A percentile compares a stretch with the other conserved stretches of the same genome.
Conservation (phyloP, 2,888 invertebrate genomes). For the Idaea dimidiata region DNA sequence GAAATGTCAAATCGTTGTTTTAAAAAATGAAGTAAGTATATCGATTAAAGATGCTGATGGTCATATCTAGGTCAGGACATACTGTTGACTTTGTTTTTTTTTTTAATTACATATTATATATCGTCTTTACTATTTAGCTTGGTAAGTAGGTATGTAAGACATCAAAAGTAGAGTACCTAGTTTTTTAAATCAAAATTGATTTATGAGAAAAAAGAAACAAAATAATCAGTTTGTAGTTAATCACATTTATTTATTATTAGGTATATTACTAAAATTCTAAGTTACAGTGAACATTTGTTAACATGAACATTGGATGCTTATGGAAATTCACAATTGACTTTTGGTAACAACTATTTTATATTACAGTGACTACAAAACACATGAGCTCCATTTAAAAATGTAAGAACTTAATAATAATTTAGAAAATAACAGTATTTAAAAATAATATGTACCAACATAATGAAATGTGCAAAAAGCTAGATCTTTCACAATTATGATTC, state of each 20-base stretch:
- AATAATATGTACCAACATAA: conserved; percentile 43
- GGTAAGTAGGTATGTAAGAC: no score
- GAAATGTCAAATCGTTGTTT: no score
- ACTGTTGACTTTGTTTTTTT: no score
- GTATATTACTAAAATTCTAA: conserved; percentile 59
- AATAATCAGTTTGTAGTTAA: conserved; percentile 49
- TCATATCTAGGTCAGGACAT: no score
- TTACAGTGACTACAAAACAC: conserved; percentile 45
- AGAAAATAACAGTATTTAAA: conserved; percentile 47
- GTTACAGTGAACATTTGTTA: conserved; percentile 66
- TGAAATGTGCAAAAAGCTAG: conserved; percentile 43
- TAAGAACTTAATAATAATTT: conserved; percentile 51
- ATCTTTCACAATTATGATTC: conserved; percentile 27
- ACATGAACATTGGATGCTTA: conserved; percentile 48
- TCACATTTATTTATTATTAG: conserved; percentile 57
- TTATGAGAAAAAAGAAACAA: conserved; percentile 33
- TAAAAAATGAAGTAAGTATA: no score
- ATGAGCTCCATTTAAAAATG: conserved; percentile 42
- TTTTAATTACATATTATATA: no score
- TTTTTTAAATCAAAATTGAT: no score
- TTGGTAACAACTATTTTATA: conserved; percentile 59
- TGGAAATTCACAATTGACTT: conserved; percentile 59
- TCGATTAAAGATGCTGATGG: no score
- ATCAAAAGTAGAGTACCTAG: no score
- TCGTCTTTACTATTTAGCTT: no score